Evolutionary conservation across 2,888 invertebrate genomes (phyloP), one percentile per base, ranked within the genome.

Genomic region (Carpatolechia fugitivella): DNA sequence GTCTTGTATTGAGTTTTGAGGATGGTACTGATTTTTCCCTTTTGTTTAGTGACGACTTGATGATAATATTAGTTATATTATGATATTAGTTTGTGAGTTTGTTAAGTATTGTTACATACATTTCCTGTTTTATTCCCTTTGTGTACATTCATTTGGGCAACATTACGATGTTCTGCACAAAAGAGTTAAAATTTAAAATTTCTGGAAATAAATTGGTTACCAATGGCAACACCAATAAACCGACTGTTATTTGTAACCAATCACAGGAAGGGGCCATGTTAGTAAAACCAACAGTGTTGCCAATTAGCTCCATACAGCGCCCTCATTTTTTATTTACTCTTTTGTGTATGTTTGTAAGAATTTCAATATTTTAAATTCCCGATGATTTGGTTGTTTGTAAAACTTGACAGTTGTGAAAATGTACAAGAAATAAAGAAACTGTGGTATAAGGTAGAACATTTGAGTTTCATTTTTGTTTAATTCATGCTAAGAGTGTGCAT

Each of bases 341-440:
- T n/a, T n/a, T n/a, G n/a, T n/a, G 46, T 53, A 54, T 14, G 44
- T 44, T 41, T 53, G 40, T 41, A 47, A 24, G 51, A 30, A 41
- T 49, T 58, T 59, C 55, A 33, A 53, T 44, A 13, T 44, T 57
- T 36, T 59, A 60, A 60, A 46, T 63, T 61, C 62, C 59, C 61
- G 59, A 62, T 41, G 57, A 68, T 63, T 76, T 68, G 77, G 77
- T 82, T 84, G 76, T 81, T 81, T 72, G 73, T 72, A 75, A 74
- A 77, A 78, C 77, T 66, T 73, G 76, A 73, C 81, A 82, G 80
- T 83, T 85, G 84, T 85, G 82, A 85, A 71, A 76, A 82, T 82
- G 85, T 87, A 87, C 85, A 85, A 85, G 82, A 80, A 85, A 84
- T 84, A 84, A 85, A 85, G 70, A 72, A 77, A 79, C 75, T 78